Evolutionary conservation across 2,113 vertebrate genomes (phyloP).

Genomic region (Rhinogobius similis): DNA sequence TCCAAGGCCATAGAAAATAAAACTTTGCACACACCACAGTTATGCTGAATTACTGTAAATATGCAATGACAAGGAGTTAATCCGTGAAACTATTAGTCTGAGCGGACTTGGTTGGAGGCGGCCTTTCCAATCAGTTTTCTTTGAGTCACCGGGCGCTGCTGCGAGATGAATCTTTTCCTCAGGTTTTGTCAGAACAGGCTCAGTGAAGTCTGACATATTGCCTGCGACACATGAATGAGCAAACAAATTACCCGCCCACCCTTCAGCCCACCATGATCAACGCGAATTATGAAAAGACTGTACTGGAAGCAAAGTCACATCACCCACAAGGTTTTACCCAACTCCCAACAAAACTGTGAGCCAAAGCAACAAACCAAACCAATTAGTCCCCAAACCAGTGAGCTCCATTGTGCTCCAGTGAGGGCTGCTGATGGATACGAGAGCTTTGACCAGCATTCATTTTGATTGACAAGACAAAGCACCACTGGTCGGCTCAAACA

Average conservation of each 20-base stretch:
- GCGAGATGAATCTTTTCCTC: conserved; percentile 4
- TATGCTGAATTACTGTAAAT: background rate
- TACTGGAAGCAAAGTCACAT: background rate
- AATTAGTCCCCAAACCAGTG: background rate
- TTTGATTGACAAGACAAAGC: conserved; percentile 5
- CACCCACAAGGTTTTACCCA: background rate
- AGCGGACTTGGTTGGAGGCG: background rate
- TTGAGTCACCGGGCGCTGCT: conserved; percentile 17
- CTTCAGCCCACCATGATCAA: conserved; percentile 28
- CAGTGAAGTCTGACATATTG: conserved; percentile 35
- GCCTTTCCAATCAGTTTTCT: background rate
- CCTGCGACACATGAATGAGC: conserved; percentile 34
- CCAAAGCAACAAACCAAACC: background rate
- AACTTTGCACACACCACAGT: background rate
- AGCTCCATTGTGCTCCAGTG: background rate
- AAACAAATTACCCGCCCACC: conserved; percentile 34
- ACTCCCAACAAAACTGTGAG: background rate
- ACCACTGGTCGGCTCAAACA: background rate
- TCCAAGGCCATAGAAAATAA: background rate
- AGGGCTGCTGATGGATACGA: background rate
- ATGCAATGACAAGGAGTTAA: conserved; percentile 4
- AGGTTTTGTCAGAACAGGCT: conserved; percentile 14
- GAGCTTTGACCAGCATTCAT: background rate
- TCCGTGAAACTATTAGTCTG: background rate
- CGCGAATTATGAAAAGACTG: conserved; percentile 10